Conservation (phyloP, 2,113 vertebrate species). For the Chelonoidis abingdonii region DNA sequence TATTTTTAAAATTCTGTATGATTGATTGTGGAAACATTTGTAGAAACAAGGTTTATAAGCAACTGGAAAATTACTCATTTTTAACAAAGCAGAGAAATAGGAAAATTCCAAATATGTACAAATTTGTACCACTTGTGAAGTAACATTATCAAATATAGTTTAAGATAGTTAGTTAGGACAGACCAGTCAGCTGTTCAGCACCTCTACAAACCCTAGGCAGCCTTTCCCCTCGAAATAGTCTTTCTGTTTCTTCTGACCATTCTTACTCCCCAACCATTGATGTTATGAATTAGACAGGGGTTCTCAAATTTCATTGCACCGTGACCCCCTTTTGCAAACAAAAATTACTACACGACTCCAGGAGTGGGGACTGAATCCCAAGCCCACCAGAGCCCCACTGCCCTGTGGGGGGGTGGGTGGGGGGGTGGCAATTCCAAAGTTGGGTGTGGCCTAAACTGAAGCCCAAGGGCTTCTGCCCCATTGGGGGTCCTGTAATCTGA, state of each 20-base stretch:
- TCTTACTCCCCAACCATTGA: neutral
- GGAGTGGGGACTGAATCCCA: too few species aligned
- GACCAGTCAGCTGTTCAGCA: neutral
- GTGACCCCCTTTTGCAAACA: too few species aligned
- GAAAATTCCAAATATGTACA: neutral
- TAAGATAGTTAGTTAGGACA: neutral
- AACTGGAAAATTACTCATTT: neutral
- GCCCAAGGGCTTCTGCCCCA: too few species aligned
- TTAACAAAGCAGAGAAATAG: neutral
- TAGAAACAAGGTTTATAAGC: neutral
- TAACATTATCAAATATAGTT: neutral
- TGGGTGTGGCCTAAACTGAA: too few species aligned
- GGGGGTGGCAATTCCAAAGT: too few species aligned
- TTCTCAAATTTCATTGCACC: too few species aligned
- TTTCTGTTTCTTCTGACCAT: neutral
- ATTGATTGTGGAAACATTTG: neutral
- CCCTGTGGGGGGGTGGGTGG: too few species aligned
- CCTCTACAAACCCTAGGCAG: neutral
- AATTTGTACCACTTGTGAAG: neutral
- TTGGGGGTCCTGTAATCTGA: too few species aligned
- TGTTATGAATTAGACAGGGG: neutral
- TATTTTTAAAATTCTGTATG: neutral
- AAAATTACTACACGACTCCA: too few species aligned
- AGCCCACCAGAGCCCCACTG: too few species aligned
- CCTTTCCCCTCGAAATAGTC: neutral